A percentile compares a stretch with the other conserved stretches of the same genome.
Evolutionary conservation across 2,888 invertebrate species (phyloP).

Genomic region (Drosophila atroscutellata): DNA sequence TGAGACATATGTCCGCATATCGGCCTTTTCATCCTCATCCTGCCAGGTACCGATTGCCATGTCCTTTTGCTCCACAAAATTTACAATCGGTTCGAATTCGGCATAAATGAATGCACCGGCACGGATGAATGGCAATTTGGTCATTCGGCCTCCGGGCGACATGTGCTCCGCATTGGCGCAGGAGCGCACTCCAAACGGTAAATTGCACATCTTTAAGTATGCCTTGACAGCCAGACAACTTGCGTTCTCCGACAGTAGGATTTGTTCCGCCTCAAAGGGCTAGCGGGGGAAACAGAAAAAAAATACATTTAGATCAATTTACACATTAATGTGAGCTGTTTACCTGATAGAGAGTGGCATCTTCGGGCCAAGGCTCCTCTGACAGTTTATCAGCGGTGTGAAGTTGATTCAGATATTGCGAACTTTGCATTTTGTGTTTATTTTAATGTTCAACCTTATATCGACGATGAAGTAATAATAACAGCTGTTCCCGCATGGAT

Average conservation of each 20-base stretch:
- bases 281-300: conserved; percentile 77
- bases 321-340: neutral
- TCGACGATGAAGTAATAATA: conserved; percentile 71
- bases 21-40: conserved; percentile 91
- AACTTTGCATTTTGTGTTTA: conserved; percentile 67
- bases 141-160: conserved; percentile 93
- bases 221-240: conserved; percentile 97
- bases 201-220: conserved; percentile 95
- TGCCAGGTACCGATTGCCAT: conserved; percentile 90
- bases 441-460: conserved; percentile 30
- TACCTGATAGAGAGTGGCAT: conserved; percentile 91
- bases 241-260: conserved; percentile 96
- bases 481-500: conserved; percentile 54
- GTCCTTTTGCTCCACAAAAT: conserved; percentile 94
- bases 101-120: conserved; percentile 95
- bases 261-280: conserved; percentile 97
- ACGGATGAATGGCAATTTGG: conserved; percentile 94
- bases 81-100: conserved; percentile 96
- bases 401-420: conserved; percentile 81
- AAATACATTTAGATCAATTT: neutral
- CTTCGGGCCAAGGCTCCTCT: conserved; percentile 95
- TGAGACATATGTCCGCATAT: conserved; percentile 97
- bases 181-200: conserved; percentile 93
- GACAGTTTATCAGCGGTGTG: conserved; percentile 86
- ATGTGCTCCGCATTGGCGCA: conserved; percentile 97